Evolutionary conservation across 2,113 vertebrate genomes (phyloP).

Genomic region (Malaclemys terrapin): DNA sequence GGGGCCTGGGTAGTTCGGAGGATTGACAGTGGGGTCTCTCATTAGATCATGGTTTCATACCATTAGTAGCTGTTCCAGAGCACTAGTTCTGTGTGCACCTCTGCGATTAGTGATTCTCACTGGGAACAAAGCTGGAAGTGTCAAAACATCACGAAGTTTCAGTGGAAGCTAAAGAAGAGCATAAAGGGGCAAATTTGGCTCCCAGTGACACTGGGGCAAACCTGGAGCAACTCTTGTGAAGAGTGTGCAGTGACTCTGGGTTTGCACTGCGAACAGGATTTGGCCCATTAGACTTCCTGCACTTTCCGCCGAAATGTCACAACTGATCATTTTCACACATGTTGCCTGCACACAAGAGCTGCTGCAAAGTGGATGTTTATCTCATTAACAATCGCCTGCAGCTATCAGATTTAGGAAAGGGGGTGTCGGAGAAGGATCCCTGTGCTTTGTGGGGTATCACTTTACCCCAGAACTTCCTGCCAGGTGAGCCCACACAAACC

Average conservation of each 20-base stretch:
- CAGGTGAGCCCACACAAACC: constrained; percentile 73
- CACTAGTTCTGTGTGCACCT: not conserved
- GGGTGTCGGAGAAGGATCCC: constrained; percentile 51
- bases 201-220: not conserved
- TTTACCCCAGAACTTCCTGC: constrained; percentile 68
- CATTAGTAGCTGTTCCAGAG: not conserved
- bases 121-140: not conserved
- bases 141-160: not conserved
- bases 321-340: constrained; percentile 68
- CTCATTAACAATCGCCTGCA: constrained; percentile 32
- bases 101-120: not conserved
- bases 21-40: not conserved
- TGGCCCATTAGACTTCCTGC: not conserved
- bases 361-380: constrained; percentile 63
- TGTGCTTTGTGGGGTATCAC: constrained; percentile 49
- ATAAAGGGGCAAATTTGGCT: not conserved
- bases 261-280: not conserved
- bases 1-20: not conserved
- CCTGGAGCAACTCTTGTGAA: not conserved
- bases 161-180: not conserved
- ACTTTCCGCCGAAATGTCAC: not conserved
- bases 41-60: not conserved
- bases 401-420: constrained; percentile 45
- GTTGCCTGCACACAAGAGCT: constrained; percentile 12
- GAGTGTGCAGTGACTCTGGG: not conserved